Base-by-base conservation (phyloP, 92 coral and sea anemone genomes). In the Pocillopora grandis region DNA sequence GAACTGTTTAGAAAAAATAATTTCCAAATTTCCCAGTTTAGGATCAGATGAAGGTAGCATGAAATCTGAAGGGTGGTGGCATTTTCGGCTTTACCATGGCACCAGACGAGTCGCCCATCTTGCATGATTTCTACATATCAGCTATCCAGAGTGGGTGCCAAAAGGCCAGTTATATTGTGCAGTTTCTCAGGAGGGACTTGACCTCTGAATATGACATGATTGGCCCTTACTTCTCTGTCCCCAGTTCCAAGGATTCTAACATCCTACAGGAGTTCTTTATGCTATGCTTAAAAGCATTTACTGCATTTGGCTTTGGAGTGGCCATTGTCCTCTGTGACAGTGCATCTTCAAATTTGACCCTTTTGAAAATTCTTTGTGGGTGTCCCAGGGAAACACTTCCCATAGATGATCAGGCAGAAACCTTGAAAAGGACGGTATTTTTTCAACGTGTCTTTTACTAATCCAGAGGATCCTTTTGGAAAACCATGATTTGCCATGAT, bases 171-270 rank as follows among this genome's bases (percentile, higher is more conserved):
- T 67, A 67, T 31, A 52, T 80, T 57, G 84, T 80, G 74, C 83
- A 79, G 31, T 79, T 79, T 79, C 83, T 79, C 1, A 62, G 83
- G 83, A 79, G 83, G 83, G 83, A 79, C 74, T 13, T 79, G 59
- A 79, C 83, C 59, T 79, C 83, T 27, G 83, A 73, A 31, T 79
- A 14, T 37, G 83, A 79, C 62, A 15, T 79, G 83, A 79, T 79
- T 64, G 83, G 83, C 9, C 83, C 75, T 13, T 80, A 80, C 76
- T 4, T 80, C 33, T 76, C 84, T 66, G 84, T 80, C 17, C 48
- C 84, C 5, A 80, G 18, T n/a, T 80, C 85, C 36, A 21, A 69
- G 66, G 76, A 80, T 71, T 80, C 76, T 2, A 80, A 80, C 27
- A 59, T 80, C 76, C 76, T 55, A n/a, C 76, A 80, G 76, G 85